phyloP scores from a whole-genome alignment of 2,888 invertebrate species.

The Rhingia campestris region DNA sequence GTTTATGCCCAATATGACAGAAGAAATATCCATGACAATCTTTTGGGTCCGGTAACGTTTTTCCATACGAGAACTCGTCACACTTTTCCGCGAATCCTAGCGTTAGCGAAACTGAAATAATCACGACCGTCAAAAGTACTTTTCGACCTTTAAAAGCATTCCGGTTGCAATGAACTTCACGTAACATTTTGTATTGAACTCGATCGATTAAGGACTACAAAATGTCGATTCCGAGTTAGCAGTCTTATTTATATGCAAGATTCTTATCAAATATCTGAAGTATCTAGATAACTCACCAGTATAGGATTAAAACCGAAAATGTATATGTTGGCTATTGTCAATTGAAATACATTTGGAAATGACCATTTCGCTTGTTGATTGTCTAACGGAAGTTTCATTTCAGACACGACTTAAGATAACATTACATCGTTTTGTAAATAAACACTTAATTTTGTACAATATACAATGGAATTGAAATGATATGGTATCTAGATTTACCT shows the following conservation, averaged over 20 bases:
- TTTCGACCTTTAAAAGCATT: constrained; percentile 7
- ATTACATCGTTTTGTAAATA: neutral
- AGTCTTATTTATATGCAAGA: constrained; percentile 23
- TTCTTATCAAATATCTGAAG: constrained; percentile 40
- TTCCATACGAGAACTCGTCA: constrained; percentile 13
- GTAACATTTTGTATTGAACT: constrained; percentile 30
- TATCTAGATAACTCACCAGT: neutral
- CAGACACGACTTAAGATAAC: neutral
- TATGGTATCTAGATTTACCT: neutral
- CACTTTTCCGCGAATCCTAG: constrained; percentile 33
- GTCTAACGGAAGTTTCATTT: neutral
- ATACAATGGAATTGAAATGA: neutral
- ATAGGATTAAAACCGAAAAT: neutral
- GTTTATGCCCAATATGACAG: constrained; percentile 38
- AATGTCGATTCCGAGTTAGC: neutral
- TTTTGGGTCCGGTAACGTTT: constrained; percentile 64
- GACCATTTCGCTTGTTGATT: neutral
- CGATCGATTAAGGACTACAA: constrained; percentile 1
- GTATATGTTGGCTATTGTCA: neutral
- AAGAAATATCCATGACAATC: constrained; percentile 72
- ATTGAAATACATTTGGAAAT: neutral
- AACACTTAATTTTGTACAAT: neutral
- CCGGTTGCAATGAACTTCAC: neutral
- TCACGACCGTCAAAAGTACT: neutral
- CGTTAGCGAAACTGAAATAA: neutral